Evolutionary conservation across 2,113 vertebrate species (phyloP).

Genomic region (Cololabis saira): DNA sequence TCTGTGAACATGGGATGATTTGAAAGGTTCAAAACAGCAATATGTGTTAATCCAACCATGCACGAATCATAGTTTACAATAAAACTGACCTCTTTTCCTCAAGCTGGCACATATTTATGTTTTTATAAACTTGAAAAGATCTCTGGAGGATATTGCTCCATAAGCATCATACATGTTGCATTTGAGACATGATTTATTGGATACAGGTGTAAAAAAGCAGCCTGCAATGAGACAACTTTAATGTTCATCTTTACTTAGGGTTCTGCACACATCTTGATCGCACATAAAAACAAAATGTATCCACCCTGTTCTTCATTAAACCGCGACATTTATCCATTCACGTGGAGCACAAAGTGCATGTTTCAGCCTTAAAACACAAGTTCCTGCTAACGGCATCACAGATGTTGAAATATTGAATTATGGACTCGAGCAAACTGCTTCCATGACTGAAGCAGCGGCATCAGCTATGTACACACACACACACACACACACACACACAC

Average conservation of each 20-base stretch:
- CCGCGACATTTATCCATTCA: background rate
- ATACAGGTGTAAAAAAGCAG: no score
- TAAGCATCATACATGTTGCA: no score
- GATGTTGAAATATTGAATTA: no score
- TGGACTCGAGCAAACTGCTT: no score
- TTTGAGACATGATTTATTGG: no score
- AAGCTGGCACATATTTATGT: background rate
- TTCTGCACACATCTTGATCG: conserved; percentile 23
- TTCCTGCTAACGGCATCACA: background rate
- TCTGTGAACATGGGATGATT: background rate
- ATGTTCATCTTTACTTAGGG: background rate
- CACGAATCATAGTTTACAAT: conserved; percentile 11
- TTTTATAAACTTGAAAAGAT: no score
- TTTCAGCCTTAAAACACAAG: conserved; percentile 1
- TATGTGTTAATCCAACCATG: background rate
- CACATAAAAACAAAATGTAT: conserved; percentile 3
- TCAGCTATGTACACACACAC: no score
- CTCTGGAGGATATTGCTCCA: no score
- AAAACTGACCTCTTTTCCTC: background rate
- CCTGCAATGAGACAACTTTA: no score
- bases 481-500: no score
- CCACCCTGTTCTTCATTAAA: conserved; percentile 5
- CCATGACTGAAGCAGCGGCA: no score
- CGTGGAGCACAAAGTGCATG: background rate
- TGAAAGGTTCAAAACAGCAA: background rate